Conservation (phyloP, 2,113 vertebrate genomes). For the Synodontis membranacea region DNA sequence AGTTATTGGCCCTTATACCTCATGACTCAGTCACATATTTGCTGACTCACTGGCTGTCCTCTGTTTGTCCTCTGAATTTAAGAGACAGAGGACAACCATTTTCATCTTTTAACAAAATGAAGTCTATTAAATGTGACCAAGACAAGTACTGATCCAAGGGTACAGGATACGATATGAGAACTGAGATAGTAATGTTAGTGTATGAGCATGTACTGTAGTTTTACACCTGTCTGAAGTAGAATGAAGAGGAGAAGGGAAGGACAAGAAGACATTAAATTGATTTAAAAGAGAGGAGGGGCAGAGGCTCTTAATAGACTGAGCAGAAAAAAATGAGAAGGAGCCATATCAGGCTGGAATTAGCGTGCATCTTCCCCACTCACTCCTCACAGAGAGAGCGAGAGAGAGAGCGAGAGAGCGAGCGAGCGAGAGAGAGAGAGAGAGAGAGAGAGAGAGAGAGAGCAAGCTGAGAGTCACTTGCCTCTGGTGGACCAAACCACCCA, state of each 20-base stretch:
- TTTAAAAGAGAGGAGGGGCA: background rate
- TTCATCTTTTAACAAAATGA: background rate
- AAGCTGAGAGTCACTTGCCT: background rate
- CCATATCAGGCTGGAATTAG: background rate
- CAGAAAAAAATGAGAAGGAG: background rate
- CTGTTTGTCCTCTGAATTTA: constrained; percentile 18
- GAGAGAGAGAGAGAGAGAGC: constrained; percentile 1
- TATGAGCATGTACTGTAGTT: background rate
- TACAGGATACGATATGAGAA: background rate
- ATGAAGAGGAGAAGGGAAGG: background rate
- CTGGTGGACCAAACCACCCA: constrained; percentile 10
- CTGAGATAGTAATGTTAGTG: background rate
- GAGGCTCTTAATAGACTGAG: constrained; percentile 4
- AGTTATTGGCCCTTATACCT: constrained; percentile 9
- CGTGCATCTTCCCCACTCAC: background rate
- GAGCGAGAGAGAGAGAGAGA: background rate
- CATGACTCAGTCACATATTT: constrained; percentile 32
- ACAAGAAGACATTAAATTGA: background rate
- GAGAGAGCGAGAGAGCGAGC: background rate
- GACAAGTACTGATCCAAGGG: background rate
- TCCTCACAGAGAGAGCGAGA: background rate
- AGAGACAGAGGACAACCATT: background rate
- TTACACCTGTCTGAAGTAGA: background rate
- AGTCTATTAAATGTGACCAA: background rate
- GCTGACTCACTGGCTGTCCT: constrained; percentile 38